A percentile compares a stretch with the other conserved stretches of the same genome.
Evolutionary conservation across 2,113 vertebrate species (phyloP).

Genomic region (Pelecanus crispus): DNA sequence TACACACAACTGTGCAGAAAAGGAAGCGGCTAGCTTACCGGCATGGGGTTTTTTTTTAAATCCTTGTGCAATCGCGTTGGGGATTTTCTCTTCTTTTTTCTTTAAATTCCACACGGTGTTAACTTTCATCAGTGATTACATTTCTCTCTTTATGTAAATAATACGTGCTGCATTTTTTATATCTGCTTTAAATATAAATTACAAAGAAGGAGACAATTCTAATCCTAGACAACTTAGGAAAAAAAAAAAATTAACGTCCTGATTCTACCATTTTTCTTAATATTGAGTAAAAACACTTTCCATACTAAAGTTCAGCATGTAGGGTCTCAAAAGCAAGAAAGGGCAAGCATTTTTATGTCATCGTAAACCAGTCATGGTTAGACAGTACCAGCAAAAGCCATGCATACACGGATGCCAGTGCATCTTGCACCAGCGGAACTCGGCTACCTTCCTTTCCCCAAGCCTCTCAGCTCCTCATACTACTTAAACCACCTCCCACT

Average conservation of each 20-base stretch:
- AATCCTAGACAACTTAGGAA: background rate
- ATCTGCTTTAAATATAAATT: background rate
- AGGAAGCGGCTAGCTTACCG: background rate
- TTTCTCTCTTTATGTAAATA: background rate
- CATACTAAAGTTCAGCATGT: background rate
- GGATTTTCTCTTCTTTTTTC: background rate
- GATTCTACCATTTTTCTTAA: background rate
- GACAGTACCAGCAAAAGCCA: rapidly evolving
- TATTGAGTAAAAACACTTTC: background rate
- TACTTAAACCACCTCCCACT: background rate
- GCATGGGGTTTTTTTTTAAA: background rate
- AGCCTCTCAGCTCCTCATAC: background rate
- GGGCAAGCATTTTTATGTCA: background rate
- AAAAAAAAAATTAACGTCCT: background rate
- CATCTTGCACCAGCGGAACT: background rate
- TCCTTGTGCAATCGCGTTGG: background rate
- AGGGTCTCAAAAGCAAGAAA: background rate
- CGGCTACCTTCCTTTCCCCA: rapidly evolving
- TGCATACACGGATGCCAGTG: rapidly evolving
- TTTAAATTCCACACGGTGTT: background rate
- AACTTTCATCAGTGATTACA: background rate
- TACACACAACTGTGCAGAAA: background rate
- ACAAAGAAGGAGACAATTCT: background rate
- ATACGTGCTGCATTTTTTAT: background rate
- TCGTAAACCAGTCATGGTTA: background rate